Percentiles rank a stretch among this genome's conserved stretches.
Evolutionary conservation across 2,888 invertebrate species (phyloP).

Genomic region (Pristionchus exspectatus): DNA sequence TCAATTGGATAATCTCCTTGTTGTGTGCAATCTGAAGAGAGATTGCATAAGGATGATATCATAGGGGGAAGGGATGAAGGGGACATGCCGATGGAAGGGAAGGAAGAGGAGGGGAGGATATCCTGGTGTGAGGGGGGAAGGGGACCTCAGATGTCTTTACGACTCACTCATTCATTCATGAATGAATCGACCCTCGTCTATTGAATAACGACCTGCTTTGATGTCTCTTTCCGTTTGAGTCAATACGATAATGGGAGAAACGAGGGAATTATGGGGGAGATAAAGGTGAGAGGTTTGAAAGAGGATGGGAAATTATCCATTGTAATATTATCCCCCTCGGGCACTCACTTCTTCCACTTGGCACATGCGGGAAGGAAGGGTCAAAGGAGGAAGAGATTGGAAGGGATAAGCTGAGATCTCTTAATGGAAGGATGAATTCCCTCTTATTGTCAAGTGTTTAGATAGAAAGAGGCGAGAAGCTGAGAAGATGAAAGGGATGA

Average conservation of each 20-base stretch:
- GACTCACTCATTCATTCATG: background rate
- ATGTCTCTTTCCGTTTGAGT: slow-evolving; percentile 4
- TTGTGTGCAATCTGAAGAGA: background rate
- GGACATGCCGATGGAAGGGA: background rate
- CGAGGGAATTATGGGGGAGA: background rate
- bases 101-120: background rate
- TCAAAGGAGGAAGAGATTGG: background rate
- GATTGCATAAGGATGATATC: slow-evolving; percentile 6
- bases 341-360: background rate
- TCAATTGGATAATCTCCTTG: background rate
- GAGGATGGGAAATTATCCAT: background rate
- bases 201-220: background rate
- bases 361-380: slow-evolving; percentile 11
- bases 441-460: background rate
- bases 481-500: slow-evolving; percentile 44
- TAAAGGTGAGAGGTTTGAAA: background rate
- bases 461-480: slow-evolving; percentile 30
- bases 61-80: background rate
- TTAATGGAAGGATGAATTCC: background rate
- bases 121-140: background rate
- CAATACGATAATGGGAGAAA: background rate
- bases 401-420: background rate
- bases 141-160: background rate
- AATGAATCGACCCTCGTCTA: background rate
- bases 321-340: slow-evolving; percentile 6